Percentiles rank a stretch among this genome's conserved stretches.
Evolutionary conservation across 2,888 invertebrate species (phyloP).

Genomic region (Cinara cedri): DNA sequence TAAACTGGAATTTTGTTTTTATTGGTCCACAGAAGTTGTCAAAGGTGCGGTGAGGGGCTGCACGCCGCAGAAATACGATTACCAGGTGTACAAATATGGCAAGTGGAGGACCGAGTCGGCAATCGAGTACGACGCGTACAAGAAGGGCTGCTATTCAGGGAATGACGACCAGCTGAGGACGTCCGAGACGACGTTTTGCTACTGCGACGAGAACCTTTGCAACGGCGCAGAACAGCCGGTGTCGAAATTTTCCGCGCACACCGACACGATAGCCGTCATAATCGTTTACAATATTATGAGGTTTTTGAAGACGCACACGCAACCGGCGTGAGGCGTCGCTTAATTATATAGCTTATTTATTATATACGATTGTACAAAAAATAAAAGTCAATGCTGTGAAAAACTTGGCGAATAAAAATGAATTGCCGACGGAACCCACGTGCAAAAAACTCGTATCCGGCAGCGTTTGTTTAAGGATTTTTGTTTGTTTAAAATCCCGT

Average conservation of each 20-base stretch:
- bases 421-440: too few species aligned
- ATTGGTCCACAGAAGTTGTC: slow-evolving; percentile 67
- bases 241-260: slow-evolving; percentile 63
- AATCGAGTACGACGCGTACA: slow-evolving; percentile 72
- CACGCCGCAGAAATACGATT: slow-evolving; percentile 74
- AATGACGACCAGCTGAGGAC: slow-evolving; percentile 72
- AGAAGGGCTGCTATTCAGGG: slow-evolving; percentile 72
- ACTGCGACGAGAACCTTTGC: slow-evolving; percentile 77
- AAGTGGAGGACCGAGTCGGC: slow-evolving; percentile 72
- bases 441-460: too few species aligned
- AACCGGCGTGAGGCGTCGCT: slow-evolving; percentile 25
- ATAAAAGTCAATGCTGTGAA: too few species aligned
- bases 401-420: too few species aligned
- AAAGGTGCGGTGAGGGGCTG: slow-evolving; percentile 73
- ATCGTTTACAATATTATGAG: slow-evolving; percentile 71
- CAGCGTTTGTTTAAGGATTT: too few species aligned
- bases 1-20: too few species aligned
- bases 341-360: not conserved
- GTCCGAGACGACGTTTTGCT: slow-evolving; percentile 74
- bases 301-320: slow-evolving; percentile 63
- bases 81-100: slow-evolving; percentile 69
- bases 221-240: slow-evolving; percentile 67
- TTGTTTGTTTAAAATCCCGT: too few species aligned
- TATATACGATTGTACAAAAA: too few species aligned
- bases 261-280: slow-evolving; percentile 70